Evolutionary conservation across 1,140 invertebrate species (phyloP).

Genomic region (Amyelois transitella): DNA sequence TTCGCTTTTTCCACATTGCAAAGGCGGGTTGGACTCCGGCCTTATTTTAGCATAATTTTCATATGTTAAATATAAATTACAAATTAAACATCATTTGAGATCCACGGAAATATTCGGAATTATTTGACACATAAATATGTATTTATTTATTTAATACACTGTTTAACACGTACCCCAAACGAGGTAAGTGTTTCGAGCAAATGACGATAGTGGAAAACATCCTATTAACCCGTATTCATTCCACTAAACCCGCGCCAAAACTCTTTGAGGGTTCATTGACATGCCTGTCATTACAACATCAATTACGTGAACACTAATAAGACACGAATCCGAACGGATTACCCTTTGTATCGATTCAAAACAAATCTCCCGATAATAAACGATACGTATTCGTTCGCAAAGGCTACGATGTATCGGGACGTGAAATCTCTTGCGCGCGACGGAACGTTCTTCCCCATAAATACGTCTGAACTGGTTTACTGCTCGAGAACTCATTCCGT

Average conservation of each 20-base stretch:
- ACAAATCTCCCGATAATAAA: slow-evolving; percentile 5
- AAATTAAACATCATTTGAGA: no score
- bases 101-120: no score
- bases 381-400: slow-evolving; percentile 4
- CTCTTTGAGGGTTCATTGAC: neutral
- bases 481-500: slow-evolving; percentile 21
- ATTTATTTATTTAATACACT: neutral
- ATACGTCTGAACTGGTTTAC: slow-evolving; percentile 18
- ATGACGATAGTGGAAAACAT: slow-evolving; percentile 2
- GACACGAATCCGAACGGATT: slow-evolving; percentile 2
- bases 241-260: neutral
- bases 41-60: no score
- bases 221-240: slow-evolving; percentile 2
- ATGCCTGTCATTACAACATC: neutral
- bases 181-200: slow-evolving; percentile 1
- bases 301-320: slow-evolving; percentile 1
- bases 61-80: no score
- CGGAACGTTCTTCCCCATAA: slow-evolving; percentile 20
- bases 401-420: slow-evolving; percentile 37
- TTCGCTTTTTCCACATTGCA: no score
- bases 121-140: neutral
- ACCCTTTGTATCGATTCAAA: slow-evolving; percentile 2
- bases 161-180: neutral
- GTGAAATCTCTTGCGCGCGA: slow-evolving; percentile 28
- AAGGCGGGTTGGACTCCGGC: no score